Percentiles rank a stretch among this genome's conserved stretches.
Conservation (phyloP, 2,888 invertebrate genomes). For the Epistrophe grossulariae region DNA sequence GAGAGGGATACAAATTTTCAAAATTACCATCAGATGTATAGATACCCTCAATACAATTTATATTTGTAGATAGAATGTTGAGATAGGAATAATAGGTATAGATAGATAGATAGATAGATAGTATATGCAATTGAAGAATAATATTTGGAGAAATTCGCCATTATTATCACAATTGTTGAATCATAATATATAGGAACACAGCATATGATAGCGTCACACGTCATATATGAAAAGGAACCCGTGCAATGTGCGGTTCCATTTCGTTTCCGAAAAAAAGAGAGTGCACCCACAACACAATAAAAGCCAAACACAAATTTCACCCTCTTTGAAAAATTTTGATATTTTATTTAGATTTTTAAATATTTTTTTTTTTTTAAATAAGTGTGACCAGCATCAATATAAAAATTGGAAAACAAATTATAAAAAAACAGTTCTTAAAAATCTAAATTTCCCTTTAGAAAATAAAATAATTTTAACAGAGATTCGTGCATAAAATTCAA, state of each 20-base stretch:
- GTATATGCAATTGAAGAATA: slow-evolving; percentile 46
- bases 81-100: not conserved
- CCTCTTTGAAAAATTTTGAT: not conserved
- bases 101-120: not conserved
- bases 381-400: not conserved
- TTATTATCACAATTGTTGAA: slow-evolving; percentile 70
- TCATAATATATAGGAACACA: slow-evolving; percentile 4
- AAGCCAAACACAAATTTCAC: not conserved
- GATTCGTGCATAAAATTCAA: no score
- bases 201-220: slow-evolving; percentile 28
- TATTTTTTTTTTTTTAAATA: not conserved
- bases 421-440: no score
- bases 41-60: slow-evolving; percentile 16
- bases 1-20: slow-evolving; percentile 63
- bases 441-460: no score
- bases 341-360: slow-evolving; percentile 21
- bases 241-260: slow-evolving; percentile 14
- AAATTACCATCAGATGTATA: slow-evolving; percentile 64
- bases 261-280: not conserved
- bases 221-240: slow-evolving; percentile 22
- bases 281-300: not conserved
- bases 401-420: not conserved
- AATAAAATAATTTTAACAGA: no score
- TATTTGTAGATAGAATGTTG: no score
- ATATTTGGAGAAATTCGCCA: slow-evolving; percentile 62